These are phyloP conservation scores for Brachionus paranguensis DNA, from an alignment of 1,140 invertebrate genomes.

Conservation along the genomic window DNA sequence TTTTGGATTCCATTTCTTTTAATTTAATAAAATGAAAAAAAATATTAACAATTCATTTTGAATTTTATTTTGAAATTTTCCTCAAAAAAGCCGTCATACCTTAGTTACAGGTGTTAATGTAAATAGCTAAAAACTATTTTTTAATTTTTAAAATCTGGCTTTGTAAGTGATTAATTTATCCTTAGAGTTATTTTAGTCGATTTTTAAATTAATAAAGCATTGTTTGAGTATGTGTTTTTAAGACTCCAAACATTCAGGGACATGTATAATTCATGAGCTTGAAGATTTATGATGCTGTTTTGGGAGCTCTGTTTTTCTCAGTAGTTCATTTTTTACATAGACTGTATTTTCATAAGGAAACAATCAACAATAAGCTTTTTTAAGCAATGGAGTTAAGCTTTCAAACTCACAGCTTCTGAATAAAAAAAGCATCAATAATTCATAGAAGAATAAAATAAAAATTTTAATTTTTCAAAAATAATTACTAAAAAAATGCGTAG, in stretches of 20 bases:
- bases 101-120: not conserved
- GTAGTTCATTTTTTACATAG: not conserved
- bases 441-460: not conserved
- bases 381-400: not conserved
- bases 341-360: not conserved
- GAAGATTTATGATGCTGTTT: not conserved
- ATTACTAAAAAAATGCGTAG: too few species aligned
- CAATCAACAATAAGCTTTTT: not conserved
- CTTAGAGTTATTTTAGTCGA: not conserved
- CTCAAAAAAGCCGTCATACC: not conserved
- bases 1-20: not conserved
- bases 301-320: not conserved
- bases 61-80: not conserved
- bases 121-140: not conserved
- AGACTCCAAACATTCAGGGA: not conserved
- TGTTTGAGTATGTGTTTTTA: not conserved
- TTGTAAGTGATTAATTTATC: conserved; percentile 1
- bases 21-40: not conserved
- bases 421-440: not conserved
- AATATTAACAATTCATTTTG: not conserved
- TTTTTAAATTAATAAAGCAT: not conserved
- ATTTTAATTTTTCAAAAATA: not conserved
- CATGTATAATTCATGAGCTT: not conserved
- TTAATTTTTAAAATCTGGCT: not conserved
- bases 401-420: not conserved